Evolutionary conservation across 35 echinoderm and acorn worm genomes (phyloP).

Genomic region (Heliocidaris tuberculata): DNA sequence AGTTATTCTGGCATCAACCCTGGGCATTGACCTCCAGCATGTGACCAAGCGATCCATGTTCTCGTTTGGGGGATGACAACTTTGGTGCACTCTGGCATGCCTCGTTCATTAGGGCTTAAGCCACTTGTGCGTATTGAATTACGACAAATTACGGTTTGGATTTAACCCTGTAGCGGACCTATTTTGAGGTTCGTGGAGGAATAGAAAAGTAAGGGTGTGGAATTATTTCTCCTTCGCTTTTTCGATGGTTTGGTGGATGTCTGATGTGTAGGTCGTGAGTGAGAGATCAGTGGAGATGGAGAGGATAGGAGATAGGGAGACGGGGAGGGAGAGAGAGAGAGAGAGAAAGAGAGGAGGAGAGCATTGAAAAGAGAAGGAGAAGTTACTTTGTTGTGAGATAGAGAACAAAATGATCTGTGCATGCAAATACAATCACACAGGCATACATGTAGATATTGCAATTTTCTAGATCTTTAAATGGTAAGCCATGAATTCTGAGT

Average conservation of each 20-base stretch:
- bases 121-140: conserved; percentile 1
- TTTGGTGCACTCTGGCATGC: not conserved
- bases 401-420: too few species aligned
- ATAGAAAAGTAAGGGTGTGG: not conserved
- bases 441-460: too few species aligned
- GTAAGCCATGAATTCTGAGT: too few species aligned
- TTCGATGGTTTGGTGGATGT: not conserved
- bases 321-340: too few species aligned
- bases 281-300: too few species aligned
- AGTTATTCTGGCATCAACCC: not conserved
- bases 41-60: not conserved
- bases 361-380: not conserved
- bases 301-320: too few species aligned
- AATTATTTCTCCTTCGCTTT: not conserved
- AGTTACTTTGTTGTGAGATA: too few species aligned
- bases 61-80: not conserved
- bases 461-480: too few species aligned
- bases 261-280: too few species aligned
- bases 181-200: not conserved
- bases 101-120: not conserved
- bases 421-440: too few species aligned
- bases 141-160: not conserved
- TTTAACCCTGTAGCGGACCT: not conserved
- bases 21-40: not conserved
- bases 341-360: not conserved